Evolutionary conservation across 1,140 invertebrate genomes (phyloP), one percentile per base, ranked within the genome.

Genomic region (Ptiloglossa arizonensis): DNA sequence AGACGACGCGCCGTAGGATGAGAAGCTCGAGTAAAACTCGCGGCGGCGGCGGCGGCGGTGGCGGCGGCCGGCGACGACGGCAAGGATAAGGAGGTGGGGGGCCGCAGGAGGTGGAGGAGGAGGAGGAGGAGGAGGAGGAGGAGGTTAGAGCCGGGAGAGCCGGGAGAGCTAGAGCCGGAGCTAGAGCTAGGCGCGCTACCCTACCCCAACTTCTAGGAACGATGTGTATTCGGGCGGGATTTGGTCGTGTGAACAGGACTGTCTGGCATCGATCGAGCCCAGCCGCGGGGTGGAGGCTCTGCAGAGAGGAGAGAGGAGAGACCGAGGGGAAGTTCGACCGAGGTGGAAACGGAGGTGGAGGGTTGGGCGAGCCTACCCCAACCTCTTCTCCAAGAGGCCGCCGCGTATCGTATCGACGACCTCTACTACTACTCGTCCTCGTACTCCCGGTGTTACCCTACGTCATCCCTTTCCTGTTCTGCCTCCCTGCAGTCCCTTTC

Each of bases 201-300:
- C 79, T 63, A 74, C 72, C 60, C 79, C 66, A 76, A 76, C 72
- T 63, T 78, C 35, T 64, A 52, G 54, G 78, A 11, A 32, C 22
- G 50, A 85, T 84, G 89, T 86, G 85, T 85, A 89, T 90, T 90
- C 86, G 87, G n/a, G 87, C 82, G 85, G 89, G 90, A 92, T 92
- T 92, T 90, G 89, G 89, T 89, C 87, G 90, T 91, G 64, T 68
- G 81, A 83, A 83, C 82, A 92, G 91, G 90, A 91, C 91, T 92
- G 91, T 93, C 92, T 93, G 90, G 92, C 91, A 93, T 93, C 92
- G 92, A 93, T 93, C 92, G 82, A 74, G 78, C 79, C 86, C 75
- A 57, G 76, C 68, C 68, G 74, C 59, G 74, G 59, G 54, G 41
- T 41, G 41, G 79, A 85, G 83, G 73, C 78, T 85, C 77, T 79